Evolutionary conservation across 2,888 invertebrate species (phyloP), one percentile per base, ranked within the genome.

Genomic region (Dryococelus australis): DNA sequence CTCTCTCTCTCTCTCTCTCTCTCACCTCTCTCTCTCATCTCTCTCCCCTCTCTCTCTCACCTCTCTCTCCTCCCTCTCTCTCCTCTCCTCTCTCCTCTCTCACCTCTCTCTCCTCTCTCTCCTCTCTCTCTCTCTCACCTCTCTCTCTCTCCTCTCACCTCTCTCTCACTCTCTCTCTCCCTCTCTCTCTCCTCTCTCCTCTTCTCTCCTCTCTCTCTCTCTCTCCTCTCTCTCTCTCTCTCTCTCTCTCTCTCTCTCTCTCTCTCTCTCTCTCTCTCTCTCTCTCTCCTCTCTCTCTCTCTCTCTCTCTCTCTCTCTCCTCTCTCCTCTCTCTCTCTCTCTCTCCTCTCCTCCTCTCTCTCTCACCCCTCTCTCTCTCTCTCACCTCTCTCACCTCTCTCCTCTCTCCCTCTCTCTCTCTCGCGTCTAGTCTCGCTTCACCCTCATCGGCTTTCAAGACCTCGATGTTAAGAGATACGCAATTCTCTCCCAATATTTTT

Each of bases 251-350:
- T 35, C 83, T 83, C 20, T 26, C 26, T 27, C 83, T n/a, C 26
- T 16, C 83, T 83, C 83, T 81, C 13, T 81, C 83, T 81, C 83
- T 0, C 83, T 83, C 83, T 27, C 26, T 3, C 83, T 16, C 26
- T 83, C 84, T 28, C 84, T 84, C 84, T 84, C 10, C 24, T 43
- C 84, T 84, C 9, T 28, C 84, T 28, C 35, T 27, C 84, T 84
- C 65, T n/a, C n/a, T 65, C 65, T 24, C n/a, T 65, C 65, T 65
- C 65, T 65, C 80, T 35, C 43, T 86, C 85, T 20, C 65, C 65
- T 86, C 24, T 43, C 79, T 9, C 12, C 65, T 65, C 65, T 20
- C 20, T 65, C 65, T 4, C 65, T n/a, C n/a, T 65, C 65, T 24
- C 26, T 78, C 65, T 26, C 43, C 9, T 24, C 24, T 24, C 13